Base-by-base conservation (phyloP, 1,140 invertebrate genomes). In the Liolophura sinensis region DNA sequence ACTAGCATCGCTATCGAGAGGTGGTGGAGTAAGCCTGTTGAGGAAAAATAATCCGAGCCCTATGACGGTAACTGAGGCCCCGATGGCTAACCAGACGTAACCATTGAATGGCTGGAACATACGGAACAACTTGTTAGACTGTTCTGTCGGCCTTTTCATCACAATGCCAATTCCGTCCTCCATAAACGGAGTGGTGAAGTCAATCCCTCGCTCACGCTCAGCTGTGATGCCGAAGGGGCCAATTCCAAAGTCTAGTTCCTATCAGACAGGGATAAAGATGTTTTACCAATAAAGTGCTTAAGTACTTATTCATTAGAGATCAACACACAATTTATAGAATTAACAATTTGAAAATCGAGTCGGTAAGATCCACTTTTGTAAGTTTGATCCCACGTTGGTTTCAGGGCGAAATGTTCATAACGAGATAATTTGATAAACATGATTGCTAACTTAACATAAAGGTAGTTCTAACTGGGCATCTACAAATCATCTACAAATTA, bases 81-180 rank as follows among this genome's bases (percentile, higher is more conserved):
- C 61, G 16, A 73, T 54, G 15, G 63, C 20, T 40, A 70, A 18
- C 71, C 71, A 73, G 9, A 73, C 60, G 47, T 67, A 55, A 25
- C 31, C 20, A 47, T 63, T 57, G 47, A 70, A 62, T 18, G 65
- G 68, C 57, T 55, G 59, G 56, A 65, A 65, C 20, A 60, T 59
- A 77, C 93, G 95, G 85, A 98, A 97, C 18, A 97, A 93, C 22
- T 93, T 92, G 16, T 83, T 78, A 75, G 92, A 91, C 80, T 93
- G 92, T 85, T 97, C 96, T 68, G 93, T 89, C n/a, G 93, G 92
- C 80, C 95, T 96, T 84, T 95, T 96, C 76, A 96, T 94, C 91
- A 97, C 95, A 40, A 80, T 77, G 20, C 75, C 72, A 12, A 78
- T 68, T n/a, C 78, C 80, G 47, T 78, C 71, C 59, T 75, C 77